These are phyloP conservation scores for Eupithecia abbreviata DNA, from an alignment of 2,888 invertebrate genomes.

Conservation along the genomic window DNA sequence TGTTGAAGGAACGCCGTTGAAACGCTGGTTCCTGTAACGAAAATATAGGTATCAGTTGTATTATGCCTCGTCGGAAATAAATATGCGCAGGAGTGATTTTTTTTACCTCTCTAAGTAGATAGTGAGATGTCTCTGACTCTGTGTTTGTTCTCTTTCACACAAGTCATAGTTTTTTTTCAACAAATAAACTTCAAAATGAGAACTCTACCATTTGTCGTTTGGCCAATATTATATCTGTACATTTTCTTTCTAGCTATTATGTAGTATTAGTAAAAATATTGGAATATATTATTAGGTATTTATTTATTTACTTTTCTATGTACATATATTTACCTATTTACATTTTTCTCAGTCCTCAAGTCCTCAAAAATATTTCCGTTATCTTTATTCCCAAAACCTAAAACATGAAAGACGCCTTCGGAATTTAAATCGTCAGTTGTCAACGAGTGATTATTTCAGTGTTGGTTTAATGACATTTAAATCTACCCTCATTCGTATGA, in stretches of 20 bases:
- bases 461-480: slow-evolving; percentile 35
- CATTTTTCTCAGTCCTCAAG: not conserved
- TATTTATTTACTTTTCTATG: not conserved
- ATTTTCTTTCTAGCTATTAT: no score
- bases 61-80: not conserved
- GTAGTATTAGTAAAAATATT: no score
- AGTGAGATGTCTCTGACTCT: not conserved
- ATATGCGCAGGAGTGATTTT: slow-evolving; percentile 2
- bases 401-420: slow-evolving; percentile 21
- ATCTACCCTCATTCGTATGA: slow-evolving; percentile 40
- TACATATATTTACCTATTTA: not conserved
- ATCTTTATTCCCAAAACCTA: not conserved
- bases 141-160: not conserved
- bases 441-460: slow-evolving; percentile 26
- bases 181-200: not conserved
- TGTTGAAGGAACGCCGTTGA: not conserved
- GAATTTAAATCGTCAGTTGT: slow-evolving; percentile 26
- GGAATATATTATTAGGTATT: no score
- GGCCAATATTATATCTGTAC: not conserved
- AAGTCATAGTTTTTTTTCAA: not conserved
- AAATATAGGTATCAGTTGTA: slow-evolving; percentile 4
- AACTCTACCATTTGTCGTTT: not conserved
- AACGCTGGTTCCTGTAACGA: slow-evolving; percentile 2
- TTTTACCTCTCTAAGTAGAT: not conserved
- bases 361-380: not conserved